phyloP scores from a whole-genome alignment of 1,140 invertebrate species.

The Nasonia longicornis region DNA sequence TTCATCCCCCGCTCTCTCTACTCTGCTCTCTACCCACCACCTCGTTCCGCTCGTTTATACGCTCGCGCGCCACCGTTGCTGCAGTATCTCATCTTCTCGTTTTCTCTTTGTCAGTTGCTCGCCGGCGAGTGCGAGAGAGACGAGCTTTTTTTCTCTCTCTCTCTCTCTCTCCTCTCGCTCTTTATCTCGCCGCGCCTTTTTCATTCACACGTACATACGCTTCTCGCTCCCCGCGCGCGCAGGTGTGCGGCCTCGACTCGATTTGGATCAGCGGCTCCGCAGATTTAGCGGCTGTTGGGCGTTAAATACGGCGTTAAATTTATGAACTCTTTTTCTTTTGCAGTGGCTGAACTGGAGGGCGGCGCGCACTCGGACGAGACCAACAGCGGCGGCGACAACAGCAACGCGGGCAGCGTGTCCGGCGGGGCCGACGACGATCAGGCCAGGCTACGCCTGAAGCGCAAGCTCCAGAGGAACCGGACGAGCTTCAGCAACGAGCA shows the following conservation, averaged over 20 bases:
- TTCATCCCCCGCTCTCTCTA: conserved; percentile 52
- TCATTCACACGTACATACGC: conserved; percentile 39
- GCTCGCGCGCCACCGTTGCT: conserved; percentile 33
- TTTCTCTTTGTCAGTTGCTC: conserved; percentile 42
- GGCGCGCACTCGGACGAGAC: conserved; percentile 81
- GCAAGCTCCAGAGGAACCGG: conserved; percentile 97
- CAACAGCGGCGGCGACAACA: conserved; percentile 84
- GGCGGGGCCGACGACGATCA: conserved; percentile 80
- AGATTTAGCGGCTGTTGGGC: conserved; percentile 40
- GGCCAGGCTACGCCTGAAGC: conserved; percentile 88
- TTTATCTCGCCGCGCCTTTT: conserved; percentile 39
- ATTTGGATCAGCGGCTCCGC: not conserved
- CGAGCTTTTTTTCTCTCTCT: not conserved
- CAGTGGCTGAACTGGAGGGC: conserved; percentile 68
- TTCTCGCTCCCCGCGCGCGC: conserved; percentile 1
- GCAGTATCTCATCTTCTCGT: conserved; percentile 36
- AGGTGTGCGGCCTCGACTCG: not conserved
- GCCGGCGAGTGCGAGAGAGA: too few relatives aligned
- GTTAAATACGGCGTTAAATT: conserved; percentile 44
- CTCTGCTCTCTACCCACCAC: conserved; percentile 40
- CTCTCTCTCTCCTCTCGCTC: conserved; percentile 25
- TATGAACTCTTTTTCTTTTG: conserved; percentile 23
- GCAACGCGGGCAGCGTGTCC: conserved; percentile 78
- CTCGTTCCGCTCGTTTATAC: conserved; percentile 54
- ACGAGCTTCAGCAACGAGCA: conserved; percentile 99